Evolutionary conservation across 2,797 vertebrate genomes (phyloP).

Genomic region (Catharus ustulatus): DNA sequence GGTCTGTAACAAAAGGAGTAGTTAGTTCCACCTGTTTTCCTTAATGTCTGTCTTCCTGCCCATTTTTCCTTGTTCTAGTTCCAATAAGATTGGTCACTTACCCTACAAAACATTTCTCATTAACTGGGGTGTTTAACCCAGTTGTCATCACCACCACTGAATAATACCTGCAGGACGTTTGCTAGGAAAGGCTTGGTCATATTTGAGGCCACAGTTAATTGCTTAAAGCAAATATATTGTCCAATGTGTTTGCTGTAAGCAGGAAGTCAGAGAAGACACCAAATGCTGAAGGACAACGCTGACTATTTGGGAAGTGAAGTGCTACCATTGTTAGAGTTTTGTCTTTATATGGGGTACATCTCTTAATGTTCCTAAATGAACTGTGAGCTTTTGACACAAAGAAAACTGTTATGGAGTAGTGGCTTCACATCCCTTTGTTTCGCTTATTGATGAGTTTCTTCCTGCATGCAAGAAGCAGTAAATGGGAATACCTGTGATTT

Average conservation of each 20-base stretch:
- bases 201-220: background rate
- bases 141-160: background rate
- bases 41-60: background rate
- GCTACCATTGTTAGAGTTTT: background rate
- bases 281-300: rapidly evolving
- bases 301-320: background rate
- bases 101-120: background rate
- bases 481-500: background rate
- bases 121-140: background rate
- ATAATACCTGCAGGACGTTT: background rate
- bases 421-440: background rate
- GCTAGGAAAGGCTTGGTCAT: background rate
- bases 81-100: background rate
- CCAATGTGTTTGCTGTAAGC: background rate
- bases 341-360: background rate
- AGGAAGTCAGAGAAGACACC: background rate
- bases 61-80: background rate
- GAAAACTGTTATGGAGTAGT: background rate
- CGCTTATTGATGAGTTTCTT: background rate
- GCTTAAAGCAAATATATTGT: background rate
- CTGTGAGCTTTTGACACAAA: background rate
- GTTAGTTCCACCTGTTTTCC: background rate
- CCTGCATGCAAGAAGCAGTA: background rate
- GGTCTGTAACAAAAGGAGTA: background rate
- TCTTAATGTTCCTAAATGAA: background rate